phyloP scores from a whole-genome alignment of 2,888 invertebrate species.

The Cantharis nigra region DNA sequence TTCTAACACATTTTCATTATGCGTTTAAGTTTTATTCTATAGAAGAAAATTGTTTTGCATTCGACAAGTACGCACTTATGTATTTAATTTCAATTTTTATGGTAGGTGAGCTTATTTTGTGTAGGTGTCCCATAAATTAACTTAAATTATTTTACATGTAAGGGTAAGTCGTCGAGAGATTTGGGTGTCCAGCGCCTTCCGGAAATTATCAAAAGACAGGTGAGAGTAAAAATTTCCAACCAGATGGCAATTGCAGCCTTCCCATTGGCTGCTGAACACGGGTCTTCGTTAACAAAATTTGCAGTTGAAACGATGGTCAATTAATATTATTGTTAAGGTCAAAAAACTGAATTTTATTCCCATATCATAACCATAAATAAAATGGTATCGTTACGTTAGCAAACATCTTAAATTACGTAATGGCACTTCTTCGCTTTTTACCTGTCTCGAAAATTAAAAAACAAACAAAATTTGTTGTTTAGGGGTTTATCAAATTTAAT shows the following conservation, averaged over 20 bases:
- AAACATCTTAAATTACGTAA: background rate
- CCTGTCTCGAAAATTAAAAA: constrained; percentile 2
- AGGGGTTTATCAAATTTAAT: background rate
- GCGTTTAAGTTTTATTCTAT: background rate
- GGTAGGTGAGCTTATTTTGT: background rate
- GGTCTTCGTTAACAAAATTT: constrained; percentile 3
- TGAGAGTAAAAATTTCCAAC: background rate
- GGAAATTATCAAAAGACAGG: constrained; percentile 16
- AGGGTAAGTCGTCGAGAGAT: background rate
- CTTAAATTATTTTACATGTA: background rate
- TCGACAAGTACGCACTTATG: background rate
- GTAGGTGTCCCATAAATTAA: background rate
- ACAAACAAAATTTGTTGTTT: background rate
- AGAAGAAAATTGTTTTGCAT: background rate
- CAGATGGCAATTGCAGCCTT: constrained; percentile 4
- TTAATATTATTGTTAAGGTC: background rate
- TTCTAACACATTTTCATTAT: background rate
- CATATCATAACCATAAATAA: background rate
- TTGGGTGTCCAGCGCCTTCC: constrained; percentile 14
- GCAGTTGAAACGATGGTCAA: background rate
- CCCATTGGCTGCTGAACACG: background rate
- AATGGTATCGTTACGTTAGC: background rate
- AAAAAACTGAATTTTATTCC: background rate
- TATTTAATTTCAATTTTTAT: background rate
- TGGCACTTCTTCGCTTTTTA: background rate